Evolutionary conservation across 30 jellyfish, hydroid and myxozoan species (phyloP).

Genomic region (Chrysaora quinquecirrha): DNA sequence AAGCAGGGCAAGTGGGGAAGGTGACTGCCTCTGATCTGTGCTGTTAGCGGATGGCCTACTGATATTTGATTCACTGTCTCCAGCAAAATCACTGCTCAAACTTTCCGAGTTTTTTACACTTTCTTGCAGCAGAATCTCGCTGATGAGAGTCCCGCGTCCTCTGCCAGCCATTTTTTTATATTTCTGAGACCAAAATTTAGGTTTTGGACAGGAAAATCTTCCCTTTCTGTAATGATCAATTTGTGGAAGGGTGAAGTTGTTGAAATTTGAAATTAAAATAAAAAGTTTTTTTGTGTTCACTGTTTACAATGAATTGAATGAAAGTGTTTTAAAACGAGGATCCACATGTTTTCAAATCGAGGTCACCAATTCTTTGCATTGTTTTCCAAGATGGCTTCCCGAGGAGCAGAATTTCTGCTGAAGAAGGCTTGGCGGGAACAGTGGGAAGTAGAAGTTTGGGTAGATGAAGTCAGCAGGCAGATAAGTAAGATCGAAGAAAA

Average conservation of each 20-base stretch:
- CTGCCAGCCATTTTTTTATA: slow-evolving; percentile 34
- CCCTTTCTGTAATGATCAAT: too few relatives aligned
- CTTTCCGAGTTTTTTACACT: not conserved
- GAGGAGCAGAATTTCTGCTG: slow-evolving; percentile 4
- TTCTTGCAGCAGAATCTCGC: slow-evolving; percentile 20
- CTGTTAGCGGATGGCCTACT: not conserved
- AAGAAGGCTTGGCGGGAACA: slow-evolving; percentile 59
- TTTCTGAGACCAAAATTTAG: not conserved
- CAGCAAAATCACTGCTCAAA: not conserved
- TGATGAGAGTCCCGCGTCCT: slow-evolving; percentile 44
- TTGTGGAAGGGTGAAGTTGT: too few relatives aligned
- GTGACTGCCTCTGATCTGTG: not conserved
- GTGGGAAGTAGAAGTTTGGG: slow-evolving; percentile 48
- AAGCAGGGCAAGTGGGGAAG: too few relatives aligned
- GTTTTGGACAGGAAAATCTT: not conserved
- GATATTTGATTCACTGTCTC: too few relatives aligned
- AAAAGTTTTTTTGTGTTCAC: too few relatives aligned
- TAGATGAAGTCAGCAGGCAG: slow-evolving; percentile 20
- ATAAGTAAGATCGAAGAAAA: not conserved
- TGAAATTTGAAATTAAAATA: too few relatives aligned
- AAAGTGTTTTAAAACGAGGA: not conserved
- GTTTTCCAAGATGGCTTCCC: slow-evolving; percentile 40
- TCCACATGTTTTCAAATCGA: not conserved
- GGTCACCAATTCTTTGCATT: not conserved
- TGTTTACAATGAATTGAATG: too few relatives aligned